A percentile compares a stretch with the other conserved stretches of the same genome.
These are phyloP conservation scores for Pseudomyrmex flavicornis DNA, from an alignment of 1,140 invertebrate species.

Conservation along the genomic window DNA sequence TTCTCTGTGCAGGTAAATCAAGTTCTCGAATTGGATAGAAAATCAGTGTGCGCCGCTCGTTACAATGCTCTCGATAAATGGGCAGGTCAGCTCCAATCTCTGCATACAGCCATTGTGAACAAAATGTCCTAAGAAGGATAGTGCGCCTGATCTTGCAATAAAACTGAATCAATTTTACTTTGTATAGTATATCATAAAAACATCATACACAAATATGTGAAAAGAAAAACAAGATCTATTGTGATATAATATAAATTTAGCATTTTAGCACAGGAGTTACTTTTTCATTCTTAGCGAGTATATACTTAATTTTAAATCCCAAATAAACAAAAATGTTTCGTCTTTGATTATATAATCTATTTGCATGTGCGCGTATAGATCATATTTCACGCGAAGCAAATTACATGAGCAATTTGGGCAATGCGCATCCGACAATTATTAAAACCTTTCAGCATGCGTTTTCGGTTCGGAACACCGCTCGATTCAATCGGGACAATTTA, in stretches of 20 bases:
- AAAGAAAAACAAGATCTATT: conserved; percentile 69
- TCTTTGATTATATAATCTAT: no score
- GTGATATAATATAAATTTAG: conserved; percentile 73
- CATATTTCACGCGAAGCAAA: neutral
- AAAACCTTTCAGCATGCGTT: conserved; percentile 1
- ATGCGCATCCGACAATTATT: conserved; percentile 15
- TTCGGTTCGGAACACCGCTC: neutral
- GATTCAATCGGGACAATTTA: conserved; percentile 64
- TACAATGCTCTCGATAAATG: conserved; percentile 98
- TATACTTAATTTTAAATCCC: neutral
- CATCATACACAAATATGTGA: conserved; percentile 42
- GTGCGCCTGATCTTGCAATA: conserved; percentile 32
- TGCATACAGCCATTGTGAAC: conserved; percentile 95
- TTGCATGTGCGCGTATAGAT: neutral
- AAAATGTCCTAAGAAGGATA: conserved; percentile 90
- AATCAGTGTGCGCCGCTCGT: conserved; percentile 92
- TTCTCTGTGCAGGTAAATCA: conserved; percentile 90
- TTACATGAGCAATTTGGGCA: neutral
- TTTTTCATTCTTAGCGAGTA: neutral
- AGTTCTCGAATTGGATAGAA: conserved; percentile 95
- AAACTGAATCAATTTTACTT: conserved; percentile 56
- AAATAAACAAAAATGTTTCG: neutral
- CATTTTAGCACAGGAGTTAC: conserved; percentile 61
- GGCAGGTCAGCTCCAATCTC: conserved; percentile 94
- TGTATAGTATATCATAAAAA: conserved; percentile 74